Evolutionary conservation across 2,888 invertebrate species (phyloP).

Genomic region (Melanchra persicariae): DNA sequence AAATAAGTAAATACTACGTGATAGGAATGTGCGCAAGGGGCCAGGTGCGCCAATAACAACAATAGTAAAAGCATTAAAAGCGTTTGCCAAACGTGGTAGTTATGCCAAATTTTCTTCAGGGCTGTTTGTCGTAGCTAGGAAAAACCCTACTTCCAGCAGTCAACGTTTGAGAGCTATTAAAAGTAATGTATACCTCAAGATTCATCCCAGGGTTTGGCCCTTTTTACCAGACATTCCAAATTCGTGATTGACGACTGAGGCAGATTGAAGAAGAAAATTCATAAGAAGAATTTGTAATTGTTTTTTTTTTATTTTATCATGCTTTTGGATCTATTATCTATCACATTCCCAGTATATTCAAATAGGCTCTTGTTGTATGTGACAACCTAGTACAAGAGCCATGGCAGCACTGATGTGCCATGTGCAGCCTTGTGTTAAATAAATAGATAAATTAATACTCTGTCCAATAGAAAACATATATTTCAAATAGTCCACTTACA

Average conservation of each 20-base stretch:
- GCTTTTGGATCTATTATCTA: too few species aligned
- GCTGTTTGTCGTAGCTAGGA: background rate
- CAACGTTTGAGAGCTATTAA: background rate
- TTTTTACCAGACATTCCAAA: background rate
- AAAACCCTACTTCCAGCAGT: background rate
- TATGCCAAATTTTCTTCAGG: background rate
- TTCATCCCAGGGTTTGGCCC: background rate
- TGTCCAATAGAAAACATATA: background rate
- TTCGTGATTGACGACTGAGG: too few species aligned
- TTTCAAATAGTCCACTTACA: too few species aligned
- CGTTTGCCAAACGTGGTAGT: constrained; percentile 30
- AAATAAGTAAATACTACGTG: constrained; percentile 5
- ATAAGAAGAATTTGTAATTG: too few species aligned
- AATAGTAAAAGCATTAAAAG: constrained; percentile 1
- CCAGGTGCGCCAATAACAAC: constrained; percentile 49
- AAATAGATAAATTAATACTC: background rate
- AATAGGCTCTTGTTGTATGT: too few species aligned
- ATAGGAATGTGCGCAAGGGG: constrained; percentile 11
- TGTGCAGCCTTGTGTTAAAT: too few species aligned
- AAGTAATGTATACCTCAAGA: too few species aligned
- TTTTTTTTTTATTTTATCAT: too few species aligned
- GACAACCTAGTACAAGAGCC: too few species aligned
- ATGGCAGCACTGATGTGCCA: too few species aligned
- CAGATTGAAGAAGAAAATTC: too few species aligned
- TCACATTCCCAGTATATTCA: too few species aligned